Percentiles rank a stretch among this genome's conserved stretches.
Conservation (phyloP, 92 coral and sea anemone genomes). For the Heliopora coerulea region DNA sequence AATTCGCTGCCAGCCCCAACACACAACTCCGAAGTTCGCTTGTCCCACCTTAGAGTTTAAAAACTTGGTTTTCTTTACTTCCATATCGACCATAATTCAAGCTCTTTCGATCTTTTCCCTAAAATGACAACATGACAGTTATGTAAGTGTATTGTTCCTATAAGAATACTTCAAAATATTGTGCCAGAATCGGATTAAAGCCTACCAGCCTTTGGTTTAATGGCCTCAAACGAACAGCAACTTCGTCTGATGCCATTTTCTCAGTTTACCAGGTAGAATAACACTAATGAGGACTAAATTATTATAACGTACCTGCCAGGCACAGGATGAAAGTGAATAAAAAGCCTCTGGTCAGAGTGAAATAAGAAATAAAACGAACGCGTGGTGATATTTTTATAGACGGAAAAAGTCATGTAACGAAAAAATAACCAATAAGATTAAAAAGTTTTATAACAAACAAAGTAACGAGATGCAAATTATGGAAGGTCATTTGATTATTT, state of each 20-base stretch:
- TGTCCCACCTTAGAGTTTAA: slow-evolving; percentile 89
- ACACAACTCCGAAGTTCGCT: no score
- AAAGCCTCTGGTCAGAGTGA: no score
- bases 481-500: no score
- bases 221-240: slow-evolving; percentile 94
- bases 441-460: no score
- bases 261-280: not conserved
- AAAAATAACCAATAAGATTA: no score
- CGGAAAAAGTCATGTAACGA: no score
- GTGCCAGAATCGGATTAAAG: slow-evolving; percentile 7
- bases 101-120: slow-evolving; percentile 89
- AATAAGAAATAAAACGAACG: no score
- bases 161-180: slow-evolving; percentile 22
- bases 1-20: no score
- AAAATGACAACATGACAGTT: not conserved
- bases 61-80: slow-evolving; percentile 88
- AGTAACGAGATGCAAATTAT: no score
- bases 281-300: not conserved
- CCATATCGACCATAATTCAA: slow-evolving; percentile 89
- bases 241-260: slow-evolving; percentile 93
- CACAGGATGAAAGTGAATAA: no score
- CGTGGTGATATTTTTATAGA: no score
- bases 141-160: not conserved
- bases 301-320: no score
- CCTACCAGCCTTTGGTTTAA: slow-evolving; percentile 74